These are phyloP conservation scores for Aquatica leii DNA, from an alignment of 2,888 invertebrate genomes.

Conservation along the genomic window DNA sequence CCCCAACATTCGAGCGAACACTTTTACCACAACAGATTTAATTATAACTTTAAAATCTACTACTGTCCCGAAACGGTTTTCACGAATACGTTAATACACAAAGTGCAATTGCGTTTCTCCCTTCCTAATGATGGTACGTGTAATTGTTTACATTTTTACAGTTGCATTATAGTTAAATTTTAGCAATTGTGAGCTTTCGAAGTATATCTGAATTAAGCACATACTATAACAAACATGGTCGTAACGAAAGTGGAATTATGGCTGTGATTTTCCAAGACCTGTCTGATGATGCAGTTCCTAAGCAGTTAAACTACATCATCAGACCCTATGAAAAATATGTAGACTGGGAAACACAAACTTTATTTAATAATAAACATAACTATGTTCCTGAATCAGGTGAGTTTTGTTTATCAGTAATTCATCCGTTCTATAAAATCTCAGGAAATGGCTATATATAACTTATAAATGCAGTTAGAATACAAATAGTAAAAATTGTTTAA, in stretches of 20 bases:
- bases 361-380: slow-evolving; percentile 27
- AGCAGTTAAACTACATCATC: slow-evolving; percentile 51
- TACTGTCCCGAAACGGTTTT: slow-evolving; percentile 52
- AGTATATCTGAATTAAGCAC: slow-evolving; percentile 47
- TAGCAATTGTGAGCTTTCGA: slow-evolving; percentile 49
- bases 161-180: slow-evolving; percentile 12
- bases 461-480: too few species aligned
- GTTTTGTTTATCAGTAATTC: slow-evolving; percentile 1
- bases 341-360: slow-evolving; percentile 47
- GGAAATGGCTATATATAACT: not conserved
- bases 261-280: slow-evolving; percentile 50
- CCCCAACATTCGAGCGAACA: slow-evolving; percentile 24
- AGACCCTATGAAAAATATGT: slow-evolving; percentile 47
- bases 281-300: slow-evolving; percentile 30
- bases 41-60: slow-evolving; percentile 40
- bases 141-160: not conserved
- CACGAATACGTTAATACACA: slow-evolving; percentile 49
- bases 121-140: slow-evolving; percentile 52
- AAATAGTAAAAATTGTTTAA: too few species aligned
- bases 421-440: slow-evolving; percentile 23
- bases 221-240: slow-evolving; percentile 42
- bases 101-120: slow-evolving; percentile 50
- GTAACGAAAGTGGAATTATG: slow-evolving; percentile 41
- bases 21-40: slow-evolving; percentile 40
- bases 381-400: slow-evolving; percentile 36